These are phyloP conservation scores for Bacillus rossius DNA, from an alignment of 1,140 invertebrate genomes.

Conservation along the genomic window DNA sequence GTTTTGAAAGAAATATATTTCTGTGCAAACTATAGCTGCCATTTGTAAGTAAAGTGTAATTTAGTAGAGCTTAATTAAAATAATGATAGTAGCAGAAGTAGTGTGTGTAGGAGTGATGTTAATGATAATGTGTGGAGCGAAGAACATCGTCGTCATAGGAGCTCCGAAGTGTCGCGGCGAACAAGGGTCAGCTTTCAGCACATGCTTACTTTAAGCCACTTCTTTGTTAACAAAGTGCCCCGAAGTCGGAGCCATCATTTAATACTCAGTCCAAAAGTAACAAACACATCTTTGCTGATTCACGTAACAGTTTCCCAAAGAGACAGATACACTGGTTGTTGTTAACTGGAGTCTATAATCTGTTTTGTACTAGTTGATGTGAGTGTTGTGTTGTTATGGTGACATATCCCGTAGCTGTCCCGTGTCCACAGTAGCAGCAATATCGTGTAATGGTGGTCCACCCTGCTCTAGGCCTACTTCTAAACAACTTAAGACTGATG, in stretches of 20 bases:
- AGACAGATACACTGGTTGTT: too few relatives aligned
- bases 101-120: too few relatives aligned
- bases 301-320: not conserved
- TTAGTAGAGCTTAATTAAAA: not conserved
- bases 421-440: not conserved
- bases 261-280: slow-evolving; percentile 1
- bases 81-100: too few relatives aligned
- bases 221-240: too few relatives aligned
- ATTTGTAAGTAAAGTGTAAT: slow-evolving; percentile 1
- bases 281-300: slow-evolving; percentile 1
- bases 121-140: too few relatives aligned
- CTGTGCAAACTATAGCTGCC: not conserved
- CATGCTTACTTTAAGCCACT: too few relatives aligned
- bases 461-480: slow-evolving; percentile 20
- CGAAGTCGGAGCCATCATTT: not conserved
- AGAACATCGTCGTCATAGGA: too few relatives aligned
- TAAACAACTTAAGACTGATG: slow-evolving; percentile 19
- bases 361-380: not conserved
- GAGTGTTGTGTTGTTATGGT: not conserved
- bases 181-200: too few relatives aligned
- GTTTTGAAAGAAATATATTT: slow-evolving; percentile 11
- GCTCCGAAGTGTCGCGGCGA: too few relatives aligned
- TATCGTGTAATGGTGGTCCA: not conserved
- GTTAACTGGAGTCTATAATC: not conserved
- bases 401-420: not conserved